phyloP scores from a whole-genome alignment of 2,888 invertebrate genomes.

The Acleris laterana region DNA sequence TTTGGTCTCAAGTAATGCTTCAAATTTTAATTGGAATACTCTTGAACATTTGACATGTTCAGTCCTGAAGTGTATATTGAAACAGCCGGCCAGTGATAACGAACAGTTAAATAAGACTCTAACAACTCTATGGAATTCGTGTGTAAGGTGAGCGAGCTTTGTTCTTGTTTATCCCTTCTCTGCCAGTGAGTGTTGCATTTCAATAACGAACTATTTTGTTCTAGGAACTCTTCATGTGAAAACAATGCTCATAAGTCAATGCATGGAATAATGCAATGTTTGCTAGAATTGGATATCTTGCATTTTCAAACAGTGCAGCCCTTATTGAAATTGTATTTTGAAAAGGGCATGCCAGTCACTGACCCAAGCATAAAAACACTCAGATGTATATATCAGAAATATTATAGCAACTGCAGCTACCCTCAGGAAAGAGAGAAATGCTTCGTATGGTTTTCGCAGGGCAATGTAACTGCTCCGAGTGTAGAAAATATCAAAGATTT shows the following conservation, averaged over 20 bases:
- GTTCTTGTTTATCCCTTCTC: neutral
- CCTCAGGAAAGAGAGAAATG: conserved; percentile 57
- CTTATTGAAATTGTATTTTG: conserved; percentile 68
- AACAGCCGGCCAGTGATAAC: conserved; percentile 38
- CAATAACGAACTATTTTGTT: conserved; percentile 39
- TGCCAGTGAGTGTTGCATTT: neutral
- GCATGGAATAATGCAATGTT: conserved; percentile 62
- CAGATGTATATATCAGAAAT: conserved; percentile 57
- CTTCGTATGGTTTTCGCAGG: conserved; percentile 62
- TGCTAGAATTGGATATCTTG: conserved; percentile 58
- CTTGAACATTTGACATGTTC: conserved; percentile 55
- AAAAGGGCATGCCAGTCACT: conserved; percentile 71
- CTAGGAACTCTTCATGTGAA: conserved; percentile 61
- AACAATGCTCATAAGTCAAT: conserved; percentile 58
- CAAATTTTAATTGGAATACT: conserved; percentile 55
- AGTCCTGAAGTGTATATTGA: conserved; percentile 48
- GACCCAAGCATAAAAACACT: conserved; percentile 62
- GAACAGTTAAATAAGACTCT: conserved; percentile 47
- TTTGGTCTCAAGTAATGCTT: conserved; percentile 52
- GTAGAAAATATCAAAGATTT: conserved; percentile 50
- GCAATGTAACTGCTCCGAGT: conserved; percentile 49
- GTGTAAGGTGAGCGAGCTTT: conserved; percentile 64
- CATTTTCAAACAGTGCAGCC: conserved; percentile 60
- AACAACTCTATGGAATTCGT: conserved; percentile 68
- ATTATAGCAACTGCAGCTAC: conserved; percentile 65